Evolutionary conservation across 53 echinoderm and acorn worm species (phyloP), one percentile per base, ranked within the genome.

Genomic region (Temnopleurus reevesii): DNA sequence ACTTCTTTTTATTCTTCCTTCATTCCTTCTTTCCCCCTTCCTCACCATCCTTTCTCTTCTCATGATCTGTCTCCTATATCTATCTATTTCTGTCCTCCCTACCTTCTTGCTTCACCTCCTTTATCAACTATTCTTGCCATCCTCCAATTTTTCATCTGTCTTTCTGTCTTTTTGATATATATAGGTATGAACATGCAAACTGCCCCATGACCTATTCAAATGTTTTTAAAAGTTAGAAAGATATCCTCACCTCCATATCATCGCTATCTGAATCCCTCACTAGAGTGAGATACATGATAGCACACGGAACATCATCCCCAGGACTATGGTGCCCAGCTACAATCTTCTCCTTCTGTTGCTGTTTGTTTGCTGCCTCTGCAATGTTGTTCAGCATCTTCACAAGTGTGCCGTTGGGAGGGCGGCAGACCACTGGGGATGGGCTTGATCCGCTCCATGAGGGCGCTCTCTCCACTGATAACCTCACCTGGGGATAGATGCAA

Each of bases 281-380:
- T 90, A 95, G 84, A 12, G 95, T 95, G 8, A 97, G 94, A 80
- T 95, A 97, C 89, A 94, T 94, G 64, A 95, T 59, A 63, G 93
- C 94, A 85, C 89, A 93, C 13, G 95, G 95, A 19, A 51, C 56
- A 83, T 83, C 8, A 77, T 91, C 59, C 89, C 59, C 63, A 0
- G 63, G 63, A 33, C 63, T 25, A 4, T 2, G 29, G 30, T 36
- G 41, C 90, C 89, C 56, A 46, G 81, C 26, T 57, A 34, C 41
- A 44, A 79, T 89, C 15, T 55, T 77, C 53, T 59, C 85, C n/a
- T 34, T 30, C 86, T 91, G 63, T 76, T 83, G 83, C 59, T 89
- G 53, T 56, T 55, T 56, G 31, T 43, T 29, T 36, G 85, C 36
- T 44, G 77, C 65, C 5, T 92, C 89, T 8, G 81, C 55, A 33